These are phyloP conservation scores for Vulpes lagopus DNA, from an alignment of 2,113 vertebrate genomes.

Conservation along the genomic window DNA sequence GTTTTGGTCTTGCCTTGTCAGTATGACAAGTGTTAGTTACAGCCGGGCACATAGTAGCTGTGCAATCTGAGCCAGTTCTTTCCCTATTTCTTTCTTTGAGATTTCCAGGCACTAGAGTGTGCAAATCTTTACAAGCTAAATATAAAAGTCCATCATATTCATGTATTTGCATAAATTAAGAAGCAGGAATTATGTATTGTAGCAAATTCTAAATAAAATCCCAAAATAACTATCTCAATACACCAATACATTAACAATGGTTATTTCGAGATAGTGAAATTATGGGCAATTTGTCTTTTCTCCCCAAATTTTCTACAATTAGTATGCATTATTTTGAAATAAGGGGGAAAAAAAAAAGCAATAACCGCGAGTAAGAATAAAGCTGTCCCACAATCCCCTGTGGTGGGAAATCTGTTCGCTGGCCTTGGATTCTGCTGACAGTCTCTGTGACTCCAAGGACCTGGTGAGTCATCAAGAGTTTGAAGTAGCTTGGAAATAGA, in stretches of 20 bases:
- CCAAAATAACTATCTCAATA: background rate
- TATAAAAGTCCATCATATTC: slow-evolving; percentile 20
- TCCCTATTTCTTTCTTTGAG: background rate
- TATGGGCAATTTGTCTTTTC: slow-evolving; percentile 36
- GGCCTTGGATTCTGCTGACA: background rate
- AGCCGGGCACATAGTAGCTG: background rate
- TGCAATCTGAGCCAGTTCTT: background rate
- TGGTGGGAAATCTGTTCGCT: background rate
- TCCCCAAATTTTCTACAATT: background rate
- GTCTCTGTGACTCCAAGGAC: background rate
- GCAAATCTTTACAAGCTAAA: slow-evolving; percentile 41
- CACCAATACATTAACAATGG: slow-evolving; percentile 29
- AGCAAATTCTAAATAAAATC: slow-evolving; percentile 58
- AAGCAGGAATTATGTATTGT: slow-evolving; percentile 29
- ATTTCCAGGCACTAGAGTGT: background rate
- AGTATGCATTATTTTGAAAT: slow-evolving; percentile 45
- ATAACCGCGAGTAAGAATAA: background rate
- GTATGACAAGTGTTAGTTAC: background rate
- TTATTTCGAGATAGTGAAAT: slow-evolving; percentile 55
- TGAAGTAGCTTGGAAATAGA: background rate
- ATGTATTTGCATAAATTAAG: slow-evolving; percentile 59
- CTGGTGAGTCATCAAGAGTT: background rate
- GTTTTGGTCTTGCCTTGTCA: background rate
- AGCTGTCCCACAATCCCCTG: background rate
- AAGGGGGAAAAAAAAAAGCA: background rate